Percentiles rank a stretch among this genome's conserved stretches.
Conservation (phyloP, 2,113 vertebrate genomes). For the Vulpes vulpes region DNA sequence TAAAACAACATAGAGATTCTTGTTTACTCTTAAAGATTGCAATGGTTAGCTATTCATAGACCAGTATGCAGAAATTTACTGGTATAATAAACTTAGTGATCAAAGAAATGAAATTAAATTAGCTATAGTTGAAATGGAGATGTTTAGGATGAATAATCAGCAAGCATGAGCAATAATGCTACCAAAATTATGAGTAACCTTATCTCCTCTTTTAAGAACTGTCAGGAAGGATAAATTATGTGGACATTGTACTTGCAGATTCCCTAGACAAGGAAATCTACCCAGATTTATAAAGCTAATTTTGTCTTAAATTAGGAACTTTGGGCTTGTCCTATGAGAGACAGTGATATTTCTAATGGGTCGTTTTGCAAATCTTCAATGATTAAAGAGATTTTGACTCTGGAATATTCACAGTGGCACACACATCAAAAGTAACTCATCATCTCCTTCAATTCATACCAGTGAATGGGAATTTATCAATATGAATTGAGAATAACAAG, state of each 20-base stretch:
- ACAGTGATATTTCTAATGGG: not conserved
- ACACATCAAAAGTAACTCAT: not conserved
- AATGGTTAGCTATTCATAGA: not conserved
- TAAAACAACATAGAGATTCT: not conserved
- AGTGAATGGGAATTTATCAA: not conserved
- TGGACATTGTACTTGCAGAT: not conserved
- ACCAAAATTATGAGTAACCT: not conserved
- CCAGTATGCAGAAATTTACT: not conserved
- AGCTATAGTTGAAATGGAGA: not conserved
- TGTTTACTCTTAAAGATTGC: not conserved
- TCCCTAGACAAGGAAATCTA: constrained; percentile 46
- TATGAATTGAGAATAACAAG: not conserved
- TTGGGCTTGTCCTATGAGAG: constrained; percentile 17
- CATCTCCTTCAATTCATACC: not conserved
- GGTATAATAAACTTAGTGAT: not conserved
- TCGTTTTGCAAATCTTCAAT: not conserved
- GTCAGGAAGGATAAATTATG: not conserved
- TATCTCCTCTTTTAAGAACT: not conserved
- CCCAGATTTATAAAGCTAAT: constrained; percentile 19
- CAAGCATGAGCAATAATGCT: not conserved
- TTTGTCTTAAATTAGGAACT: constrained; percentile 38
- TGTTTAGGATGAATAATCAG: not conserved
- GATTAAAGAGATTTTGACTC: not conserved
- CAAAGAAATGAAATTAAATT: constrained; percentile 21
- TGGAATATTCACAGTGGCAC: not conserved